Conservation (phyloP, 2,113 vertebrate species). For the Helogale parvula region DNA sequence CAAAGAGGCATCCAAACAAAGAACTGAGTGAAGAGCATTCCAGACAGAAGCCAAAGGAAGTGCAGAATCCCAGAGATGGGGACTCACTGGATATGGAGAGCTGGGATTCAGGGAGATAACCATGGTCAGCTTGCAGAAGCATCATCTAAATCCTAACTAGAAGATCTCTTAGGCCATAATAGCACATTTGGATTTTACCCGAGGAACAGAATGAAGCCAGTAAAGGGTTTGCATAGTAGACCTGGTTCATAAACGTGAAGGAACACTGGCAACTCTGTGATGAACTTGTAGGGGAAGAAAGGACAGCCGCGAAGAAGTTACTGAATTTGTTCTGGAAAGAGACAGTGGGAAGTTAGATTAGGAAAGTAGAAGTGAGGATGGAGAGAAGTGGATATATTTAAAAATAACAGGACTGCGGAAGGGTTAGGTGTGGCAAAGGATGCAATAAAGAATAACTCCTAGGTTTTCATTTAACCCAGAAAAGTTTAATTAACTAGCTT, state of each 20-base stretch:
- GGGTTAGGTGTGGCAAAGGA: not conserved
- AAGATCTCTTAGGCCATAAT: not conserved
- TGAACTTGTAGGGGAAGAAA: not conserved
- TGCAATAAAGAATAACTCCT: not conserved
- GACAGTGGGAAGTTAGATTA: not conserved
- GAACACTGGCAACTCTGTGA: not conserved
- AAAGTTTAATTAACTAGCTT: not conserved
- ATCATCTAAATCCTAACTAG: not conserved
- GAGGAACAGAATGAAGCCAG: not conserved
- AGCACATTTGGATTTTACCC: not conserved
- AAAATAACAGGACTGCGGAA: not conserved
- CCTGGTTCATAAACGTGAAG: not conserved
- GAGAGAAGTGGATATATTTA: not conserved
- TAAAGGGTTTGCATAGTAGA: not conserved
- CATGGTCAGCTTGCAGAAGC: not conserved
- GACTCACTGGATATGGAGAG: not conserved
- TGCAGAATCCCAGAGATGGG: not conserved
- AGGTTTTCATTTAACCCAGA: constrained; percentile 43
- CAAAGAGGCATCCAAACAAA: not conserved
- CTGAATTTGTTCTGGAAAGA: not conserved
- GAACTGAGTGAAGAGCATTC: not conserved
- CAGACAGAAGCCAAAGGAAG: not conserved
- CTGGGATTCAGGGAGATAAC: not conserved
- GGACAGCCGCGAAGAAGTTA: not conserved
- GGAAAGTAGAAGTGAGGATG: not conserved